phyloP scores from a whole-genome alignment of 2,888 invertebrate genomes.

The Idaea aversata region DNA sequence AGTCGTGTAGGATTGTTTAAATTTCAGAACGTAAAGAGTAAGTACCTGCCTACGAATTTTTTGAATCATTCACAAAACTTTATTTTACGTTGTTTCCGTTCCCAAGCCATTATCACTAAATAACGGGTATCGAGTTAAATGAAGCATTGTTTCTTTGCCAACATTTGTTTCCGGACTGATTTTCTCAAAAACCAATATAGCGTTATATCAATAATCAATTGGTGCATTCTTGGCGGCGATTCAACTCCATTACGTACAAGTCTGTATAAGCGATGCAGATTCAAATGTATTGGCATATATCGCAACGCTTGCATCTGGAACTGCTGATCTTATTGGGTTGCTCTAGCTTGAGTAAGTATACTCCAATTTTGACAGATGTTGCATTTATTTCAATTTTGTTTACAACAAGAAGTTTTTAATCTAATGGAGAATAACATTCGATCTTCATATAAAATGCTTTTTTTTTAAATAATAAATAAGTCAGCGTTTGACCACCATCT shows the following conservation, averaged over 20 bases:
- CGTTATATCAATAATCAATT: constrained; percentile 80
- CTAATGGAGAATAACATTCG: too few relatives aligned
- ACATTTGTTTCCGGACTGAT: constrained; percentile 50
- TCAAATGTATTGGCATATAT: constrained; percentile 59
- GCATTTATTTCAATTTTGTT: neutral
- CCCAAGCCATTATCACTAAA: constrained; percentile 29
- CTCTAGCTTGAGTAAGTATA: neutral
- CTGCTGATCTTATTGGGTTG: neutral
- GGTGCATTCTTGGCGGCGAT: constrained; percentile 74
- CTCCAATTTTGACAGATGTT: neutral
- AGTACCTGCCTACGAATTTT: neutral
- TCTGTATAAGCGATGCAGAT: constrained; percentile 56
- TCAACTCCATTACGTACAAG: constrained; percentile 71
- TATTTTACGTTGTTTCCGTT: neutral
- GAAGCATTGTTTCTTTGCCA: constrained; percentile 34
- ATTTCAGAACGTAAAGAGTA: neutral
- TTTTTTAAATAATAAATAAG: too few relatives aligned
- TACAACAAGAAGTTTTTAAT: too few relatives aligned
- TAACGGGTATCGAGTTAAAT: constrained; percentile 29
- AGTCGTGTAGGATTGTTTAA: too few relatives aligned
- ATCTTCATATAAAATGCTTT: too few relatives aligned
- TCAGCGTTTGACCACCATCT: too few relatives aligned
- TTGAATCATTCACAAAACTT: neutral
- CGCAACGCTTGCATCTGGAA: constrained; percentile 56
- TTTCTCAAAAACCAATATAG: constrained; percentile 67